Evolutionary conservation across 2,888 invertebrate genomes (phyloP).

Genomic region (Erebia ligea): DNA sequence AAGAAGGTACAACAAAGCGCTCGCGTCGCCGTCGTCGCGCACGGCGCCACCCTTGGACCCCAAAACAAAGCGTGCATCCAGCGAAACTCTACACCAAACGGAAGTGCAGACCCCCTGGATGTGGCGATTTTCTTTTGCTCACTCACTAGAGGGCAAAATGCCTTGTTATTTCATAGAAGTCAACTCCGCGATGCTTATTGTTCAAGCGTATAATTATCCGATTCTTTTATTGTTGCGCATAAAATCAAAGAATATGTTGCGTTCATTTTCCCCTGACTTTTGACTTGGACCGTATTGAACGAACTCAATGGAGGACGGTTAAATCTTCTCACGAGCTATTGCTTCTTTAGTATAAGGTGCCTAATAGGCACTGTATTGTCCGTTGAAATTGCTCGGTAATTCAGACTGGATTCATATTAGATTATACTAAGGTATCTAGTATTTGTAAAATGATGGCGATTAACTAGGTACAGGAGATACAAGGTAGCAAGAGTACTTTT

Average conservation of each 20-base stretch:
- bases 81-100: conserved; percentile 76
- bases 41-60: conserved; percentile 59
- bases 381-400: not conserved
- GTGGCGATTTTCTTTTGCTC: conserved; percentile 77
- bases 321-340: conserved; percentile 78
- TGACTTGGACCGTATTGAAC: conserved; percentile 73
- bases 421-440: no score
- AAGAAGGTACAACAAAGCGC: conserved; percentile 31
- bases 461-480: no score
- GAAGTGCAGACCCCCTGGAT: conserved; percentile 78
- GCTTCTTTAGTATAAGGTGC: conserved; percentile 46
- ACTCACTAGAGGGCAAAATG: conserved; percentile 67
- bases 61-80: conserved; percentile 60
- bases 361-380: conserved; percentile 1
- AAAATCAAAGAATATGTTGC: conserved; percentile 80
- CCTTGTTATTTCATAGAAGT: conserved; percentile 75
- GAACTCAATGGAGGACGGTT: conserved; percentile 75
- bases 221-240: conserved; percentile 72
- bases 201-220: conserved; percentile 78
- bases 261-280: conserved; percentile 77
- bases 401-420: not conserved
- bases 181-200: conserved; percentile 71
- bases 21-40: conserved; percentile 38
- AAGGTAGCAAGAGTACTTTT: no score
- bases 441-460: no score